Evolutionary conservation across 2,888 invertebrate species (phyloP).

Genomic region (Campaea margaritaria): DNA sequence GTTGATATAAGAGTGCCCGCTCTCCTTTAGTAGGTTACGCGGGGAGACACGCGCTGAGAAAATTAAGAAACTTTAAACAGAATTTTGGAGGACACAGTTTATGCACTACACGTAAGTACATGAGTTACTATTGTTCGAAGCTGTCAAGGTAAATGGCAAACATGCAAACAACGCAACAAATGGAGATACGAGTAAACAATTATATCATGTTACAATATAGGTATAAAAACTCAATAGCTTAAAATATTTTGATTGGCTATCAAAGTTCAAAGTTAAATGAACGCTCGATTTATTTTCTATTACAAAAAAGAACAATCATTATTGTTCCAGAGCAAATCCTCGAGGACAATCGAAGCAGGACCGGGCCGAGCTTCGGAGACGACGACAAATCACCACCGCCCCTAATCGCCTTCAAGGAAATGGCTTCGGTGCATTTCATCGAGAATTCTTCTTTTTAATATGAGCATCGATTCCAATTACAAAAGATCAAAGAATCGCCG

Average conservation of each 20-base stretch:
- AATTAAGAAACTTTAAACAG: too few relatives aligned
- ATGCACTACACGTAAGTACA: too few relatives aligned
- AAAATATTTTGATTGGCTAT: not conserved
- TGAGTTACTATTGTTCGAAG: too few relatives aligned
- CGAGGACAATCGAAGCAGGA: slow-evolving; percentile 42
- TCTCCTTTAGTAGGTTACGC: too few relatives aligned
- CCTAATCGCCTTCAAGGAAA: slow-evolving; percentile 79
- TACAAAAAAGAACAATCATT: slow-evolving; percentile 31
- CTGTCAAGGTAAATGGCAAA: too few relatives aligned
- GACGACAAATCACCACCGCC: slow-evolving; percentile 70
- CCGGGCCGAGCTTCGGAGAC: slow-evolving; percentile 42
- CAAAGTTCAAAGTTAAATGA: not conserved
- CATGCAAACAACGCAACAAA: too few relatives aligned
- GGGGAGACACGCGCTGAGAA: too few relatives aligned
- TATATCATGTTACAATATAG: too few relatives aligned
- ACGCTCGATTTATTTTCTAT: slow-evolving; percentile 6
- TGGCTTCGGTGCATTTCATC: slow-evolving; percentile 83
- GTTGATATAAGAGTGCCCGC: too few relatives aligned
- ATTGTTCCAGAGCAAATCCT: slow-evolving; percentile 40
- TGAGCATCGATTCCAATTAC: slow-evolving; percentile 86
- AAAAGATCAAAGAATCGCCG: slow-evolving; percentile 86
- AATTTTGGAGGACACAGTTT: too few relatives aligned
- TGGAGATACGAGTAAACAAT: too few relatives aligned
- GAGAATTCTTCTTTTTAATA: slow-evolving; percentile 84
- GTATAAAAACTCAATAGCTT: too few relatives aligned